Evolutionary conservation across 1,140 invertebrate genomes (phyloP), one percentile per base, ranked within the genome.

Genomic region (Sycobia sp.): DNA sequence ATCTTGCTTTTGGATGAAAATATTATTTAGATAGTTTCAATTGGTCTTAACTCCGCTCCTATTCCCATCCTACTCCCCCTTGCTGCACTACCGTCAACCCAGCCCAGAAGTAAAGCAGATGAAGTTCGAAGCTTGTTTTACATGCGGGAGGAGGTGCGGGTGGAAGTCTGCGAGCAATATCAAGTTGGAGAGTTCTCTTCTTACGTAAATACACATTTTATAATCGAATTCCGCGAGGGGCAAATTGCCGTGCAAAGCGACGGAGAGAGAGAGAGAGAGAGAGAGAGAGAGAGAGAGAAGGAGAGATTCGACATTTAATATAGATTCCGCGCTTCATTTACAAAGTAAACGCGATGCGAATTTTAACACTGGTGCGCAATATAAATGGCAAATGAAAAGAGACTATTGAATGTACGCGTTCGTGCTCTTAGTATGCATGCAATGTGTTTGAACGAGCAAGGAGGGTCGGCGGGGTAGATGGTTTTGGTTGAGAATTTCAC

Each of bases 1-100:
- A n/a, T 63, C 20, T 25, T 20, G 4, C 22, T 38, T 56, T 61
- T 71, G 51, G 62, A 58, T 67, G 69, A 66, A 77, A 76, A 75
- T 77, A 75, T 74, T 76, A 78, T 76, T 76, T 76, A 71, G 70
- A 72, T 72, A 71, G 69, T 75, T 76, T 73, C 70, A 44, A 1
- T 27, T 20, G 16, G 27, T 27, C 53, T 38, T 62, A 29, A 29
- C 20, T n/a, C 47, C 23, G 23, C 43, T 43, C 61, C 46, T 62
- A n/a, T 46, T 16, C 3, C 39, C 36, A 46, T 4, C 41, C n/a
- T 13, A 47, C 14, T 47, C 46, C 25, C n/a, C n/a, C n/a, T 18
- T 29, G 18, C 53, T 64, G 43, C 22, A 47, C 64, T 65, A 54
- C 66, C n/a, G n/a, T 14, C n/a, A 8, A 41, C 23, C 2, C 20